phyloP scores from a whole-genome alignment of 2,797 vertebrate genomes.

The Sorex maritimensis region DNA sequence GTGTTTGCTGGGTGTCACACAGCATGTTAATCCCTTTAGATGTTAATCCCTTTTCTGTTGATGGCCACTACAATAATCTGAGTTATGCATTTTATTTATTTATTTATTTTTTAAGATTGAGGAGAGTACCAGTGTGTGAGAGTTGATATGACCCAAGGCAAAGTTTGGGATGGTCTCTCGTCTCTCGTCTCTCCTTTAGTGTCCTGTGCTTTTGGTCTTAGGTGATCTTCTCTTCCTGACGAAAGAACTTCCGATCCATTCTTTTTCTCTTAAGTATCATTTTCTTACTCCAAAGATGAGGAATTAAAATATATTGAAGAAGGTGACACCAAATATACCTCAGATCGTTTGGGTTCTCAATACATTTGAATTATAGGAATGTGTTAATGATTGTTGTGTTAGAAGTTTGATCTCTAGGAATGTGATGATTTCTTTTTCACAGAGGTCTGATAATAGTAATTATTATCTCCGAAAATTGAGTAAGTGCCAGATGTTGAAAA shows the following conservation, averaged over 20 bases:
- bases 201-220: constrained; percentile 16
- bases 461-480: constrained; percentile 25
- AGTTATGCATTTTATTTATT: background rate
- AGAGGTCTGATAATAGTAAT: background rate
- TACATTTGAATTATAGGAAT: constrained; percentile 38
- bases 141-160: background rate
- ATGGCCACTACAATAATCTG: background rate
- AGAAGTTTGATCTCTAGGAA: constrained; percentile 24
- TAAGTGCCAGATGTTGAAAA: constrained; percentile 9
- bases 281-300: constrained; percentile 61
- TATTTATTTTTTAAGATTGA: background rate
- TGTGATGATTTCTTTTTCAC: background rate
- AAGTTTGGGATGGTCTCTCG: constrained; percentile 6
- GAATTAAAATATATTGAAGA: constrained; percentile 22
- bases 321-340: constrained; percentile 11
- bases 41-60: background rate
- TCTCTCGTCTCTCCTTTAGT: background rate
- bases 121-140: background rate
- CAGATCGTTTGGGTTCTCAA: background rate
- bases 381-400: constrained; percentile 17
- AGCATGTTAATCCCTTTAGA: background rate
- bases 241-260: constrained; percentile 41
- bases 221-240: background rate
- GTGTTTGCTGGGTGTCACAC: background rate
- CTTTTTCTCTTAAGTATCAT: constrained; percentile 61